Base-by-base conservation (phyloP, 2,888 invertebrate genomes). In the Kryphioiulus occultus region DNA sequence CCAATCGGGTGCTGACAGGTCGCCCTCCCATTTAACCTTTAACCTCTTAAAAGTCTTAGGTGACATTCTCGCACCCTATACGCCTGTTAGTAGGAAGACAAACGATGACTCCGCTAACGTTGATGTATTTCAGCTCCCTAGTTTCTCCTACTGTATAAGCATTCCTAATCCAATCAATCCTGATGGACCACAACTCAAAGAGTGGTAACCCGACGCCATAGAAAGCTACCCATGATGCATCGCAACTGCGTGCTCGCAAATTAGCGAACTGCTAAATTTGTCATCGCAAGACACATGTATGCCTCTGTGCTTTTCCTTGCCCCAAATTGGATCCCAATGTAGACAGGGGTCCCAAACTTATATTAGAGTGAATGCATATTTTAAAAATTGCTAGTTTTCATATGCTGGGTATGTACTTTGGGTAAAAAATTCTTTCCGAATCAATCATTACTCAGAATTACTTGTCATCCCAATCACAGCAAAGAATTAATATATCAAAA, bases 141-240 rank as follows among this genome's bases (percentile, higher is more conserved):
- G 82, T 82, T 82, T 82, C 32, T 82, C 82, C 82, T 82, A 82
- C 82, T 47, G 47, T 47, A 47, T 47, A 47, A 47, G 47, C 47
- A 47, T 47, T 30, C 82, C 82, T 32, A 82, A 47, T 47, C 82
- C 82, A 30, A 82, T 82, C 82, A 82, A 82, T 82, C 82, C 82
- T 82, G 82, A 30, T 82, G 82, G 82, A 82, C 82, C 82, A 12
- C 82, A 82, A 82, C 26, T 82, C 82, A 82, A 82, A 82, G n/a
- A 82, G 7, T 82, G 82, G 82, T 30, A 82, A 82, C 32, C 26
- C n/a, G 82, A 82, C 17, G 32, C 32, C 22, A 12, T 12, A 15
- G 30, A 82, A 82, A 82, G 15, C 82, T 30, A 82, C n/a, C 82
- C 47, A 15, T 47, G 15, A 12, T 47, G 47, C 47, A 47, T 47